A percentile compares a stretch with the other conserved stretches of the same genome.
Conservation (phyloP, 2,113 vertebrate genomes). For the Cairina moschata region DNA sequence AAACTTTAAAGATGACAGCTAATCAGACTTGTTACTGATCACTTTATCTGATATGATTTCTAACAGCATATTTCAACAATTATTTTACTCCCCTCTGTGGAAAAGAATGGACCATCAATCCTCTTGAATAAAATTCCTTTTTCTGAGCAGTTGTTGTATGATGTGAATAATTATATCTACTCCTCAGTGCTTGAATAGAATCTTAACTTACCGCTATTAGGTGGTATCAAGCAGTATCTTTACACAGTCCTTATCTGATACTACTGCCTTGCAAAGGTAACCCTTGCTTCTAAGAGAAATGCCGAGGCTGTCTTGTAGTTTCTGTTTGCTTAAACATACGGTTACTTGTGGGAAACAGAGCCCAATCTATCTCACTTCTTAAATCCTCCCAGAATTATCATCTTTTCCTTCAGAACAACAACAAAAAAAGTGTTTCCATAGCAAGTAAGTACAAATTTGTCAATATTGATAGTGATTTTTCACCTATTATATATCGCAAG, state of each 20-base stretch:
- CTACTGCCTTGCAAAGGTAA: background rate
- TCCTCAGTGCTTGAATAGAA: conserved; percentile 11
- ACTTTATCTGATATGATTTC: conserved; percentile 49
- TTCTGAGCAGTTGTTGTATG: conserved; percentile 8
- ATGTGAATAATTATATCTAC: conserved; percentile 44
- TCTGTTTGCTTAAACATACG: conserved; percentile 3
- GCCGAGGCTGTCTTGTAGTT: background rate
- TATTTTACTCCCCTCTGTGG: conserved; percentile 38
- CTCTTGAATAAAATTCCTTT: conserved; percentile 39
- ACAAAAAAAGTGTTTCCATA: conserved; percentile 31
- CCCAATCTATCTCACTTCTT: background rate
- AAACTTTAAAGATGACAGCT: conserved; percentile 32
- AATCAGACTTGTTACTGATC: conserved; percentile 54
- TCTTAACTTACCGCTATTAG: conserved; percentile 30
- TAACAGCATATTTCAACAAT: conserved; percentile 53
- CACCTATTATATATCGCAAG: conserved; percentile 49
- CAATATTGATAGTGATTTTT: conserved; percentile 56
- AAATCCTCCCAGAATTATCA: conserved; percentile 48
- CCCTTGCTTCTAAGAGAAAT: conserved; percentile 9
- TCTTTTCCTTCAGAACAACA: conserved; percentile 8
- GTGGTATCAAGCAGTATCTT: background rate
- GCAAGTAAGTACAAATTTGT: conserved; percentile 48
- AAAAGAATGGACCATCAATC: conserved; percentile 43
- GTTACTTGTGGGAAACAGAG: conserved; percentile 23
- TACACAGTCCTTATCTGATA: background rate